Percentiles rank a stretch among this genome's conserved stretches.
Conservation (phyloP, 2,888 invertebrate genomes). For the Agrilus biguttatus region DNA sequence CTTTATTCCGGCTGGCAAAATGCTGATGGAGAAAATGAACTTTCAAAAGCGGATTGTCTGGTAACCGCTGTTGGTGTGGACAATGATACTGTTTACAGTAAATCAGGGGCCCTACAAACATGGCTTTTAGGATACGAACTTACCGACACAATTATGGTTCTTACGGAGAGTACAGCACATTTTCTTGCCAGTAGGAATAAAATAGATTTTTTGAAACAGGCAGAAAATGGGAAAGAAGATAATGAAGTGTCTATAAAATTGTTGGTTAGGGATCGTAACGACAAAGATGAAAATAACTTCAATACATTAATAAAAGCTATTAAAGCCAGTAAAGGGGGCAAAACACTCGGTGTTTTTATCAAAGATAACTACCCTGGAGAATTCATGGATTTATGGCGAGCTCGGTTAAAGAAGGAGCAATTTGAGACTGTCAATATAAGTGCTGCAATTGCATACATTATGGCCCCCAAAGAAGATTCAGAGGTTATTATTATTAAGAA, state of each 20-base stretch:
- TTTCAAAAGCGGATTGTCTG: constrained; percentile 78
- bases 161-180: constrained; percentile 72
- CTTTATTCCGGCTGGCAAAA: constrained; percentile 75
- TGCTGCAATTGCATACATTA: constrained; percentile 67
- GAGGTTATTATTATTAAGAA: constrained; percentile 84
- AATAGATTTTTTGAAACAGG: constrained; percentile 86
- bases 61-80: constrained; percentile 86
- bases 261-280: constrained; percentile 75
- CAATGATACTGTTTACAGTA: constrained; percentile 92
- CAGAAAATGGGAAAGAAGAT: constrained; percentile 74
- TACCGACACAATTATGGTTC: constrained; percentile 86
- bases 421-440: constrained; percentile 83
- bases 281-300: constrained; percentile 87
- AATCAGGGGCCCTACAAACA: constrained; percentile 90
- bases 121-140: constrained; percentile 97
- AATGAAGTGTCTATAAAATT: constrained; percentile 69
- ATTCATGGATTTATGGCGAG: constrained; percentile 86
- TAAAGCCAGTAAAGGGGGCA: constrained; percentile 77
- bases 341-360: constrained; percentile 73
- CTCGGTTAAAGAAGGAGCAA: constrained; percentile 56
- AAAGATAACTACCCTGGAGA: constrained; percentile 92
- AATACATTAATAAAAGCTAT: constrained; percentile 62
- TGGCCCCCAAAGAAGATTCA: constrained; percentile 89
- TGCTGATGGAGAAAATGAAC: constrained; percentile 51
- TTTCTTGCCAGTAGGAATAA: constrained; percentile 96